These are phyloP conservation scores for Phrynosoma platyrhinos DNA, from an alignment of 2,113 vertebrate genomes.

Conservation along the genomic window DNA sequence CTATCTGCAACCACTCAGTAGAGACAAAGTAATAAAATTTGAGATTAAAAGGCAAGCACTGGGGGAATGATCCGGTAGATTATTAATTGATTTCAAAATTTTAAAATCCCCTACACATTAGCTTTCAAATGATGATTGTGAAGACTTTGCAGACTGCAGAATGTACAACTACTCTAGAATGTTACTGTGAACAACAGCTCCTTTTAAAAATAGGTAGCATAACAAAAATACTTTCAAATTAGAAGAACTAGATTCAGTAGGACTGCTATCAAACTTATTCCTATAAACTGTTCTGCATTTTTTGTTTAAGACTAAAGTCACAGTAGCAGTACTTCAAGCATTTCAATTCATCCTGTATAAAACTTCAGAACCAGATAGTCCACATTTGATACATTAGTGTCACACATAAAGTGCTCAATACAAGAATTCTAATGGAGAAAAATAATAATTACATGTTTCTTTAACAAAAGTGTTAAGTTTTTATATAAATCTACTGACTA, in stretches of 20 bases:
- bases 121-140: not conserved
- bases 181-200: not conserved
- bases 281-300: not conserved
- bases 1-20: conserved; percentile 27
- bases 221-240: not conserved
- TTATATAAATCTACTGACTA: not conserved
- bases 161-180: not conserved
- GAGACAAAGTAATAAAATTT: conserved; percentile 22
- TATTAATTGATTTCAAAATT: conserved; percentile 36
- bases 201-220: not conserved
- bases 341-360: not conserved
- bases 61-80: conserved; percentile 12
- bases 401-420: not conserved
- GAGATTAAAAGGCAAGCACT: conserved; percentile 32
- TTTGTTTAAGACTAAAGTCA: not conserved
- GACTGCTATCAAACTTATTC: not conserved
- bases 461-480: not conserved
- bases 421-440: not conserved
- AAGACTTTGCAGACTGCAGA: not conserved
- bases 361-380: not conserved
- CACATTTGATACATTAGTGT: not conserved
- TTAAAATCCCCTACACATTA: conserved; percentile 14
- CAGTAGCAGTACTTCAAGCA: not conserved
- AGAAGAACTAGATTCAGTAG: not conserved
- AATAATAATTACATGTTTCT: not conserved